Base-by-base conservation (phyloP, 2,113 vertebrate species). In the Parus major region DNA sequence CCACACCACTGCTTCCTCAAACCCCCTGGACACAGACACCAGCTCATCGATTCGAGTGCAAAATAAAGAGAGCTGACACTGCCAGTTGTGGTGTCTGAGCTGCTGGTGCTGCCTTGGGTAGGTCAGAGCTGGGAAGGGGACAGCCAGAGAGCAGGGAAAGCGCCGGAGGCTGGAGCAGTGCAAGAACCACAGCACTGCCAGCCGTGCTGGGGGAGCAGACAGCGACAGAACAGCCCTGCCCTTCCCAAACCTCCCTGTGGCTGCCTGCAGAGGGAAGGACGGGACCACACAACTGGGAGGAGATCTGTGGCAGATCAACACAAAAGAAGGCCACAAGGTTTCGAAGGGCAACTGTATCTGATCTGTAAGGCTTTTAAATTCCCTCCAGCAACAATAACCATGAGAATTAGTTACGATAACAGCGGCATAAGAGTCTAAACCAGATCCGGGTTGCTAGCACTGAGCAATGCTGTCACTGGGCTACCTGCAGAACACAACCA, bases 121-220 rank as follows among this genome's bases (percentile, higher is more conserved):
- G 47, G 56, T 15, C 44, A 31, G 78, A 0, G 0, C 2, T 33
- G 52, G 84, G 33, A 36, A 72, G 49, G 36, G 25, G 20, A 31
- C 12, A 25, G 17, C 10, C 50, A 12, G 9, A n/a, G 8, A 56
- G 29, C 0, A 1, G 44, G 22, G 33, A 7, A 64, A 60, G 5
- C 29, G 11, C 61, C 41, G 55, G 49, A 36, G 3, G 2, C 19
- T 0, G 1, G 47, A 5, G 3, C 3, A 0, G 7, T 33, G 65
- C 10, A 12, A 56, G 76, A 39, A 14, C 6, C 27, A 24, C 36
- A 63, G n/a, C 57, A 5, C 35, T 33, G 56, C 41, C n/a, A 21
- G 71, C 23, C 1, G 0, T 31, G 61, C 41, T 33, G 57, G 31
- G 53, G 28, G 29, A n/a, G 16, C 22, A 49, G 27, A 7, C 1